A percentile compares a stretch with the other conserved stretches of the same genome.
Conservation (phyloP, 1,140 invertebrate genomes). For the Lepidurus apus region DNA sequence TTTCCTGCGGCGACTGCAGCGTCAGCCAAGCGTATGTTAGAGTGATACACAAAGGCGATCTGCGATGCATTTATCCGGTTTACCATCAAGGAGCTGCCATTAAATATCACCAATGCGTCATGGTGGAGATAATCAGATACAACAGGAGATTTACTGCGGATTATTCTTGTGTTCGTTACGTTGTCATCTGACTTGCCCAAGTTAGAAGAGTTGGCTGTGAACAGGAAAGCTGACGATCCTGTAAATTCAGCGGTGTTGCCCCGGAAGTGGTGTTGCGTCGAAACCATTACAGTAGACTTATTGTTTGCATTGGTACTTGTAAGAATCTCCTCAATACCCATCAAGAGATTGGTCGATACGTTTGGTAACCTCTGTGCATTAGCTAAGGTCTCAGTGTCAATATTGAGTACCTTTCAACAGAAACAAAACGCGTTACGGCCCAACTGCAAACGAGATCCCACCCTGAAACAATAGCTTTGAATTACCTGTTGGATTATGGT, state of each 20-base stretch:
- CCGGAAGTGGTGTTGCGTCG: neutral
- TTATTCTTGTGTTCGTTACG: neutral
- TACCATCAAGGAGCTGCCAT: no score
- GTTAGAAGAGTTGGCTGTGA: neutral
- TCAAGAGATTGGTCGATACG: neutral
- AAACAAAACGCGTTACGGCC: neutral
- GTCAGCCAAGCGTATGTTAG: no score
- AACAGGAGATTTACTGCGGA: neutral
- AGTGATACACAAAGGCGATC: no score
- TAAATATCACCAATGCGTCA: no score
- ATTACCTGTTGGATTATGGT: neutral
- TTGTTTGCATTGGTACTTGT: neutral
- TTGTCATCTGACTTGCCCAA: neutral
- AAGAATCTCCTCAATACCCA: neutral
- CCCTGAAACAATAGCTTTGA: neutral
- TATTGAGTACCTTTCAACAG: neutral
- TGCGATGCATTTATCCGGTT: no score
- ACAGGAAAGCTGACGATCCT: neutral
- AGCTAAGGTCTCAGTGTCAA: neutral
- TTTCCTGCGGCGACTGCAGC: no score
- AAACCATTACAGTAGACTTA: neutral
- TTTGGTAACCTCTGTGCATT: neutral
- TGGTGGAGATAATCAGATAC: no score
- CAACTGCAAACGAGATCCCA: neutral
- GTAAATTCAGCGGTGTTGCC: neutral